Percentiles rank a stretch among this genome's conserved stretches.
These are phyloP conservation scores for Pollenia amentaria DNA, from an alignment of 2,888 invertebrate genomes.

Conservation along the genomic window DNA sequence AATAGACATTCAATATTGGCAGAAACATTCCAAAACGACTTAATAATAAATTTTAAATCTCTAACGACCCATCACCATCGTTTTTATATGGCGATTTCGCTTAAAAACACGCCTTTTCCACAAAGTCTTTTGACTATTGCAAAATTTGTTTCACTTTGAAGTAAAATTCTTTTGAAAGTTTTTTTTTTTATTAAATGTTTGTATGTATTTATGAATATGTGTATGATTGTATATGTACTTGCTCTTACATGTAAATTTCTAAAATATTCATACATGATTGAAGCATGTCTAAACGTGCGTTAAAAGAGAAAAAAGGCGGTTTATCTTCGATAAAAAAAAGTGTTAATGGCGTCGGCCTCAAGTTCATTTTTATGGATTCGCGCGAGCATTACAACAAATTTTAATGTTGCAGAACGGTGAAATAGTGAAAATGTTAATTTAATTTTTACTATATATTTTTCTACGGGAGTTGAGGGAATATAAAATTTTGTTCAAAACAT, in stretches of 20 bases:
- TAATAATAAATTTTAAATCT: too few relatives aligned
- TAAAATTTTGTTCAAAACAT: background rate
- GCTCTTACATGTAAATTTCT: background rate
- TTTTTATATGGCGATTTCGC: too few relatives aligned
- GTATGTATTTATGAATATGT: background rate
- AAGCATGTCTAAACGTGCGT: conserved; percentile 65
- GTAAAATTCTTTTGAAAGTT: conserved; percentile 36
- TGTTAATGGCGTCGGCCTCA: conserved; percentile 80
- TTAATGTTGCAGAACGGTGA: conserved; percentile 82
- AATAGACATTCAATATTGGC: too few relatives aligned
- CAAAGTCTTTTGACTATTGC: background rate
- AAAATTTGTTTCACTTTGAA: conserved; percentile 16
- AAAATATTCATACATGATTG: conserved; percentile 42
- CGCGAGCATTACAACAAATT: conserved; percentile 79
- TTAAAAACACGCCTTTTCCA: too few relatives aligned
- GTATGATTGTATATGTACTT: background rate
- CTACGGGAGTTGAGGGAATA: background rate
- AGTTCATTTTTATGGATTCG: conserved; percentile 80
- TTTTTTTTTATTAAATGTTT: background rate
- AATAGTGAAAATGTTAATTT: conserved; percentile 76
- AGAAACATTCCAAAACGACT: too few relatives aligned
- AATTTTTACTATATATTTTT: conserved; percentile 1
- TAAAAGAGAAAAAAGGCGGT: conserved; percentile 29
- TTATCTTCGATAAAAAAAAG: conserved; percentile 68
- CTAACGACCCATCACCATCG: too few relatives aligned